Evolutionary conservation across 2,888 invertebrate genomes (phyloP).

Genomic region (Leptopilina myrica): DNA sequence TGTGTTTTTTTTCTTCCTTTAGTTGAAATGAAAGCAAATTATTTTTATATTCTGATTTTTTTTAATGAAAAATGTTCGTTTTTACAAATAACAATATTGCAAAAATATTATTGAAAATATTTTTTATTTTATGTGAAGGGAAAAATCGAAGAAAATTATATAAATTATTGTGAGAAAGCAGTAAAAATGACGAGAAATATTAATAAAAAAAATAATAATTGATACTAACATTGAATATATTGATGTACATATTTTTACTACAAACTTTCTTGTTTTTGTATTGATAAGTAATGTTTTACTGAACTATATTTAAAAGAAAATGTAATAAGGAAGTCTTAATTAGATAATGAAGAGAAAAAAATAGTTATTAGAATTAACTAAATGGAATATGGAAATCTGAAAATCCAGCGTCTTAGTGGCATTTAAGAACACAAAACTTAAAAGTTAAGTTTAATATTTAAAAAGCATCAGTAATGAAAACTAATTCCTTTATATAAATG

Average conservation of each 20-base stretch:
- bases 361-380: no score
- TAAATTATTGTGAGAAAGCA: not conserved
- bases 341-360: no score
- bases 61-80: no score
- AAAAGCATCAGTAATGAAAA: no score
- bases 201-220: not conserved
- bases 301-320: no score
- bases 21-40: not conserved
- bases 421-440: constrained; percentile 11
- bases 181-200: not conserved
- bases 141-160: not conserved
- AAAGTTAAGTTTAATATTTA: no score
- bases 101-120: not conserved
- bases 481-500: not conserved
- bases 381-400: not conserved
- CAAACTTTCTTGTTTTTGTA: not conserved
- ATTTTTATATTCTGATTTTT: not conserved
- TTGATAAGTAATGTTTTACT: no score
- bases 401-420: constrained; percentile 18
- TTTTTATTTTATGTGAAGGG: not conserved
- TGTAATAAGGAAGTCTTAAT: no score
- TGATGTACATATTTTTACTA: constrained; percentile 16
- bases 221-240: not conserved
- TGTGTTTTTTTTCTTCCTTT: not conserved
- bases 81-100: no score